Conservation (phyloP, 1,140 invertebrate species). For the Trichomalopsis sarcophagae region DNA sequence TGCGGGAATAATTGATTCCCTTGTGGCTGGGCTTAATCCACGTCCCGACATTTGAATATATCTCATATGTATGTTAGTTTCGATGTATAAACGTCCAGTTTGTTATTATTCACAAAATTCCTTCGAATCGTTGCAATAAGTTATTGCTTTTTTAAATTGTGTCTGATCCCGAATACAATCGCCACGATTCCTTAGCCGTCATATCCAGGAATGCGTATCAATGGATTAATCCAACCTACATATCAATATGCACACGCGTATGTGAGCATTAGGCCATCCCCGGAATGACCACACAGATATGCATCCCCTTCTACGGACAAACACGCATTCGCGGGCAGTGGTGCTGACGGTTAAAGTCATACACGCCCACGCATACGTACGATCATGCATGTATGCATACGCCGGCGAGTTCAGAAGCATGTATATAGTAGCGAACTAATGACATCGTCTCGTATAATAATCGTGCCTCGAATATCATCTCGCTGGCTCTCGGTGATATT, state of each 20-base stretch:
- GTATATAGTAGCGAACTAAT: constrained; percentile 62
- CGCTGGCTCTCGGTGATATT: constrained; percentile 62
- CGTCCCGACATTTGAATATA: constrained; percentile 42
- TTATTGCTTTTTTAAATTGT: too few species aligned
- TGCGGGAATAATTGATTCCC: constrained; percentile 51
- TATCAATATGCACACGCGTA: not conserved
- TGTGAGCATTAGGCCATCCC: not conserved
- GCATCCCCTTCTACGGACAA: not conserved
- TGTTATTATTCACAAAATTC: not conserved
- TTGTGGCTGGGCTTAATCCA: constrained; percentile 12
- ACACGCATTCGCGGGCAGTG: too few species aligned
- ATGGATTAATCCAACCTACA: constrained; percentile 24
- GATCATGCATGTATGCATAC: not conserved
- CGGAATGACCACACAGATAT: not conserved
- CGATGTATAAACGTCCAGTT: not conserved
- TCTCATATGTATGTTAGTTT: constrained; percentile 17
- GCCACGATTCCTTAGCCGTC: not conserved
- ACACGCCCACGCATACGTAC: too few species aligned
- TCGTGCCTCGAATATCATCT: constrained; percentile 73
- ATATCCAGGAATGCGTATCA: constrained; percentile 5
- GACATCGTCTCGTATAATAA: constrained; percentile 66
- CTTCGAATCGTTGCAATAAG: too few species aligned
- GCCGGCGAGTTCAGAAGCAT: not conserved
- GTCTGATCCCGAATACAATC: not conserved
- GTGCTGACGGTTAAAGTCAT: not conserved